A percentile compares a stretch with the other conserved stretches of the same genome.
These are phyloP conservation scores for Camptogramma bilineatum DNA, from an alignment of 2,888 invertebrate genomes.

Conservation along the genomic window DNA sequence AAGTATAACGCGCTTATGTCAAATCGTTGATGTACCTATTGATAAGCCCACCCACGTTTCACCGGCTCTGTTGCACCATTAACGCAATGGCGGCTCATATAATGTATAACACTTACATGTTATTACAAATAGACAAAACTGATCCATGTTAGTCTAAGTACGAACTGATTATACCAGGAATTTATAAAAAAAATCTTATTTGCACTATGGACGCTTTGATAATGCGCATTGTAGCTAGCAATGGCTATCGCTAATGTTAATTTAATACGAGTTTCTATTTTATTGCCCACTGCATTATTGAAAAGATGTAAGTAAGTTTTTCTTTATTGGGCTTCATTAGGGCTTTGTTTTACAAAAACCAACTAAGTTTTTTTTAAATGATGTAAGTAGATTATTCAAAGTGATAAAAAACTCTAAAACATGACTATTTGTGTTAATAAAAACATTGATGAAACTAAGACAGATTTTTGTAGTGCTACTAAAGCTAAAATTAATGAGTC, in stretches of 20 bases:
- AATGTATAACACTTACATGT: conserved; percentile 49
- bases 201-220: conserved; percentile 38
- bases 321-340: not conserved
- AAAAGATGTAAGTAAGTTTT: not conserved
- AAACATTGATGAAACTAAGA: too few species aligned
- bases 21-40: conserved; percentile 77
- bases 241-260: conserved; percentile 34
- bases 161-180: conserved; percentile 3
- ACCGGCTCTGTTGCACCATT: conserved; percentile 69
- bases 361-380: not conserved
- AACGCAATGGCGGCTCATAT: conserved; percentile 67
- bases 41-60: conserved; percentile 83
- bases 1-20: conserved; percentile 83
- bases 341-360: not conserved
- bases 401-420: not conserved
- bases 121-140: conserved; percentile 55
- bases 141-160: conserved; percentile 10
- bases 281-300: conserved; percentile 23
- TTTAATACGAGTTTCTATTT: conserved; percentile 28
- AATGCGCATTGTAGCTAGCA: conserved; percentile 45
- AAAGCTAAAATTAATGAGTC: not conserved
- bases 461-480: too few species aligned
- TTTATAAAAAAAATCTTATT: conserved; percentile 41
- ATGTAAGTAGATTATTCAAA: not conserved
- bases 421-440: too few species aligned